Base-by-base conservation (phyloP, 1,140 invertebrate species). In the Pteromalus puparum region DNA sequence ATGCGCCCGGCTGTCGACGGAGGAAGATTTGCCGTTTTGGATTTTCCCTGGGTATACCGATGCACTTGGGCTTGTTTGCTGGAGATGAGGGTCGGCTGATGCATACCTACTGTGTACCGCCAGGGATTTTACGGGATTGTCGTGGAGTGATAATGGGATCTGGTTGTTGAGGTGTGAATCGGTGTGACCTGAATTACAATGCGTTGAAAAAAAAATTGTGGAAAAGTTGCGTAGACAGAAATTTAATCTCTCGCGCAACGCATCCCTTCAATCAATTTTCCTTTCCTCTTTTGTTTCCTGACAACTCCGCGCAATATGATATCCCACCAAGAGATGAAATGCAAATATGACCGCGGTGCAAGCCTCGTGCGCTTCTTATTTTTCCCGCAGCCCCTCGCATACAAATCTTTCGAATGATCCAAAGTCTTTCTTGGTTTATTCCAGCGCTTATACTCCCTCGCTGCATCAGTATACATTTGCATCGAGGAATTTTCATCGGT, bases 341-440 rank as follows among this genome's bases (percentile, higher is more conserved):
- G 81, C 72, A 82, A 82, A 82, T 82, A 61, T 77, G 65, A 77
- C 68, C 15, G 3, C 18, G 13, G n/a, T n/a, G n/a, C 48, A 15
- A 61, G 75, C 68, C 15, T 26, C 13, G 28, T 30, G 26, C 30
- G 38, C n/a, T 75, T 82, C 53, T 61, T 73, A 61, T 61, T 30
- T 34, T 73, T 26, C 48, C 2, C 24, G 38, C 74, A 12, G 4
- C 21, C 42, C 3, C 24, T n/a, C 13, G 4, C 30, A 28, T 42
- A 72, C 68, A 72, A 53, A 81, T 73, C 42, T 81, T 26, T 7
- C 18, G 53, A 61, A 61, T 61, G 21, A 15, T n/a, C 38, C 18
- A 70, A 80, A 48, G 24, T 72, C 79, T 28, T 28, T 72, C 79
- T 28, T 30, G 68, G 67, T 30, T 72, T 82, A 82, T 65, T 53